These are phyloP conservation scores for Drosophila prosaltans DNA, from an alignment of 1,140 invertebrate genomes.

Conservation along the genomic window DNA sequence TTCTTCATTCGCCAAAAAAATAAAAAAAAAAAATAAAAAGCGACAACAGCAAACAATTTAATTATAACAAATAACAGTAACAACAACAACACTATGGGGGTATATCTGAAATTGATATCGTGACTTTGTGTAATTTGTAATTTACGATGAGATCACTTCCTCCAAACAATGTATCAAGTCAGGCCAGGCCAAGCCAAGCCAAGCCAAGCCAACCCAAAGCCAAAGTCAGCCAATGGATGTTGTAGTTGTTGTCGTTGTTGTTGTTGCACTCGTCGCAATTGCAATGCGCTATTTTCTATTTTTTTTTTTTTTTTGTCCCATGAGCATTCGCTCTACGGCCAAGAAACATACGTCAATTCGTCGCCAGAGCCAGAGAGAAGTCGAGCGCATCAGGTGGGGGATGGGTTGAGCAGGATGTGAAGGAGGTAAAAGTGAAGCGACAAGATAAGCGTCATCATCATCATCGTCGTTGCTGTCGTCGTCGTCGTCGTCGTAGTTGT, in stretches of 20 bases:
- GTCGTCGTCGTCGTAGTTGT: too few relatives aligned
- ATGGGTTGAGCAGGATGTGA: neutral
- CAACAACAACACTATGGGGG: conserved; percentile 52
- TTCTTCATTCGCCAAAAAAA: conserved; percentile 25
- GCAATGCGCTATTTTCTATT: conserved; percentile 39
- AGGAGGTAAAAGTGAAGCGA: conserved; percentile 31
- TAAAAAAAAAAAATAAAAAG: neutral
- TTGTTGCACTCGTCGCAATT: conserved; percentile 27
- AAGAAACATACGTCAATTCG: conserved; percentile 65
- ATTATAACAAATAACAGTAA: conserved; percentile 61
- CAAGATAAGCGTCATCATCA: conserved; percentile 58
- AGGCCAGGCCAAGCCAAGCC: conserved; percentile 32
- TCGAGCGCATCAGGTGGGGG: conserved; percentile 2
- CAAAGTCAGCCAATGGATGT: conserved; percentile 12
- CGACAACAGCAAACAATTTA: conserved; percentile 54
- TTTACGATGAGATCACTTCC: conserved; percentile 82
- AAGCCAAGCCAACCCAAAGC: conserved; percentile 2
- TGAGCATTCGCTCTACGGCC: conserved; percentile 30
- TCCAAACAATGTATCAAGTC: conserved; percentile 68
- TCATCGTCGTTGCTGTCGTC: neutral
- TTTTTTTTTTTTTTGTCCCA: conserved; percentile 44
- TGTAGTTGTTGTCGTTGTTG: neutral
- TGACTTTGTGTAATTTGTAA: conserved; percentile 82
- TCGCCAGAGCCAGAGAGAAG: conserved; percentile 37
- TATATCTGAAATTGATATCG: conserved; percentile 80